phyloP scores from a whole-genome alignment of 2,888 invertebrate genomes.

The Anarsia innoxiella region DNA sequence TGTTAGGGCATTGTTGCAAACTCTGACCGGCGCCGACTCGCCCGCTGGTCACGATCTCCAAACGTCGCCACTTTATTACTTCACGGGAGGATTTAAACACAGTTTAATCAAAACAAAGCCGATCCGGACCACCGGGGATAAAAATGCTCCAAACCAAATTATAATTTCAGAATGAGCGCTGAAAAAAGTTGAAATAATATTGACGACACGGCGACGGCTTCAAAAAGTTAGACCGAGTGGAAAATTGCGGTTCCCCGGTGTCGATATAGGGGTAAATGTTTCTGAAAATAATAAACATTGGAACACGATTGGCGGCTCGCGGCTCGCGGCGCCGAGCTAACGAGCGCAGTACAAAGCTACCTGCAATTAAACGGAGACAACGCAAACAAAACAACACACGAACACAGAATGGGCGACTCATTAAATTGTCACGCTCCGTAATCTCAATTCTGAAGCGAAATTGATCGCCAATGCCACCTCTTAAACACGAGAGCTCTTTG shows the following conservation, averaged over 20 bases:
- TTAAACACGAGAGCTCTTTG: conserved; percentile 16
- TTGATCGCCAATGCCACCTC: conserved; percentile 18
- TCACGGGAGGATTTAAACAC: too few species aligned
- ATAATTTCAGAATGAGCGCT: too few species aligned
- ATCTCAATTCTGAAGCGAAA: conserved; percentile 25
- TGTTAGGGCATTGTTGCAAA: conserved; percentile 25
- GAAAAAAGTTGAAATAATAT: neutral
- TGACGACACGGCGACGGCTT: neutral
- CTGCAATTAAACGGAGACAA: conserved; percentile 20
- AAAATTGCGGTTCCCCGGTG: conserved; percentile 3
- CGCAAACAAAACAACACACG: too few species aligned
- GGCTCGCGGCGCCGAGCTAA: too few species aligned
- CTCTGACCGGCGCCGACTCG: neutral
- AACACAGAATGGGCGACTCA: conserved; percentile 22
- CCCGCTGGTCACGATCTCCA: neutral
- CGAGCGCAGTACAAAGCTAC: conserved; percentile 14
- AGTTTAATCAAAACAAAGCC: neutral
- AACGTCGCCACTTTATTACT: conserved; percentile 3
- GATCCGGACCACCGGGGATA: too few species aligned
- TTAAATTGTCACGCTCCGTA: conserved; percentile 44
- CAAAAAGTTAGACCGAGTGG: conserved; percentile 1
- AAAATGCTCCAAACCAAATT: too few species aligned
- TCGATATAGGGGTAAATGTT: conserved; percentile 6
- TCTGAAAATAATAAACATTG: conserved; percentile 7
- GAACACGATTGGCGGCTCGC: conserved; percentile 1